Evolutionary conservation across 2,797 vertebrate species (phyloP), one percentile per base, ranked within the genome.

Genomic region (Glossophaga mutica): DNA sequence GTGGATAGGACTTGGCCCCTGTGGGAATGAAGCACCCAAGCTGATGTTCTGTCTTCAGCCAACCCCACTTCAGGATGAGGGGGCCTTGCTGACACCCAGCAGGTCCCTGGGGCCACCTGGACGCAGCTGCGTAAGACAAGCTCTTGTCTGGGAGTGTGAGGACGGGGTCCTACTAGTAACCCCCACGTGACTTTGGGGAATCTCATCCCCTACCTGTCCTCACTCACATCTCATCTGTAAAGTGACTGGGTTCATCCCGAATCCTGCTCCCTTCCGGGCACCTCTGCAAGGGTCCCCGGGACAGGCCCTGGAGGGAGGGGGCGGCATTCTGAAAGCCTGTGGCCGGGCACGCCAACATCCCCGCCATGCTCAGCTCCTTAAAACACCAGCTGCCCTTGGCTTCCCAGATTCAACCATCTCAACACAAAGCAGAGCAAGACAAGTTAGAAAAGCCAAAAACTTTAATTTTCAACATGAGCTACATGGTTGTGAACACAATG

Each of bases 381-480:
- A 48, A 57, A 62, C 26, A 46, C 34, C 74, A 52, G 8, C 0
- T 1, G 29, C 52, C 65, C 70, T 62, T 62, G 11, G 52, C 52
- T 39, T 67, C 42, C 73, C 77, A 24, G 42, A 39, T 0, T 39
- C 50, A 85, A 42, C 15, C 6, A 4, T 37, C 24, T 57, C 46
- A 1, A 48, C 44, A 92, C 32, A 68, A 87, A 91, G 59, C 79
- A 83, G 42, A 94, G 44, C 67, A 52, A 90, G 59, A 85, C 96
- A 48, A 37, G 50, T 91, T 98, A 97, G 97, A 98, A 98, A 98
- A 98, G 96, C 96, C 97, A 98, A 98, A 98, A 97, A 97, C 96
- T 97, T 98, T 98, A 97, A 97, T 98, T 93, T 96, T 96, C 88
- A 97, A 97, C 96, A 96, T 97, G 96, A 97, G 96, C 97, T 97